Evolutionary conservation across 37 sponge, comb jelly and placozoan genomes (phyloP), one percentile per base, ranked within the genome.

Genomic region (Diacarnus erythraeanus): DNA sequence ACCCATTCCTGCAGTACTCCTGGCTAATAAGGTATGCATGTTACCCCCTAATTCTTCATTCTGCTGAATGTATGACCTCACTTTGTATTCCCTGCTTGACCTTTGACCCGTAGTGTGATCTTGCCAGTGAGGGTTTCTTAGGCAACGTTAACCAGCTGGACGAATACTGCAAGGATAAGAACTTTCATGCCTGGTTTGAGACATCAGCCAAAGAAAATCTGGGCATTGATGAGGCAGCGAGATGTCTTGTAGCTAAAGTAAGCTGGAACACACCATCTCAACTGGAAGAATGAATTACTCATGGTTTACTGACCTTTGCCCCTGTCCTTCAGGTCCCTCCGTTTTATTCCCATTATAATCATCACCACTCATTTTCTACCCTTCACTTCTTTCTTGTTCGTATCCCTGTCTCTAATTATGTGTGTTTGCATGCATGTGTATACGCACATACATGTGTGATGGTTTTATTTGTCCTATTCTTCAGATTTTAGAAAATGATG

Each of bases 201-300:
- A 98, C 99, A 5, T 98, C 99, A 22, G 99, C 99, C 8, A 98
- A 98, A 76, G 97, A 98, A 69, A 96, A 98, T 60, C 85, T 92
- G 15, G 97, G 97, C 35, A 96, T 98, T 64, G 94, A 91, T 66
- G 99, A 98, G 70, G 94, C 99, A 34, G 94, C 97, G 15, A 83
- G 94, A 33, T 83, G 80, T 30, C 80, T 98, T 2, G 97, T 98
- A 17, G 80, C 94, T 31, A 83, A 97, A 90, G 97, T 97, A 25
- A 76, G 44, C 20, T 47, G n/a, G n/a, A n/a, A n/a, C n/a, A n/a
- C n/a, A n/a, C n/a, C n/a, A n/a, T n/a, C n/a, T n/a, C n/a, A n/a
- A n/a, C n/a, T n/a, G n/a, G n/a, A n/a, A n/a, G n/a, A n/a, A n/a
- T n/a, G n/a, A n/a, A n/a, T n/a, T n/a, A n/a, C n/a, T n/a, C n/a